Percentiles rank a stretch among this genome's conserved stretches.
phyloP scores from a whole-genome alignment of 2,888 invertebrate species.

The Myopa testacea region DNA sequence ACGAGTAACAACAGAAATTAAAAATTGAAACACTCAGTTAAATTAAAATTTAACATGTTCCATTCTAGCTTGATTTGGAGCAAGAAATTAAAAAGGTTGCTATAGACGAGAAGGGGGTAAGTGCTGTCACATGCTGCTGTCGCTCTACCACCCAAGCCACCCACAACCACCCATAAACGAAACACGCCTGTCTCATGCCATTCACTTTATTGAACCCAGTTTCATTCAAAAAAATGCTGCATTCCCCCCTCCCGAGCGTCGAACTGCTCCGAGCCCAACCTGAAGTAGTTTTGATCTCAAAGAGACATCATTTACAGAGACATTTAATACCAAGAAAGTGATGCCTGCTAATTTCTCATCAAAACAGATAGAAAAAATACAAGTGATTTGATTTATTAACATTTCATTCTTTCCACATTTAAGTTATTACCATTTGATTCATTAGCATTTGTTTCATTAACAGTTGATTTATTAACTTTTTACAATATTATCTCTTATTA shows the following conservation, averaged over 20 bases:
- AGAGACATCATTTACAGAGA: not conserved
- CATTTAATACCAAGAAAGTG: not conserved
- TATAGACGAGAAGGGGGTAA: conserved; percentile 60
- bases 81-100: conserved; percentile 63
- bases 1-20: not conserved
- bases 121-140: not conserved
- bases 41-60: conserved; percentile 35
- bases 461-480: too few relatives aligned
- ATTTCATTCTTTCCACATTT: too few relatives aligned
- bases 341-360: not conserved
- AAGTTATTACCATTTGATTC: too few relatives aligned
- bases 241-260: not conserved
- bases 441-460: too few relatives aligned
- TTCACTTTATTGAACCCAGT: not conserved
- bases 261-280: not conserved
- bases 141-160: not conserved
- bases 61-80: conserved; percentile 58
- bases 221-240: not conserved
- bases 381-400: too few relatives aligned
- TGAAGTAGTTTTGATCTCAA: not conserved
- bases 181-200: conserved; percentile 11
- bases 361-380: not conserved
- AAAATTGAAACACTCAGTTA: conserved; percentile 29
- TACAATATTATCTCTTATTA: too few relatives aligned
- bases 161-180: not conserved